phyloP scores from a whole-genome alignment of 2,888 invertebrate species.

The Platerodrilus igneus region DNA sequence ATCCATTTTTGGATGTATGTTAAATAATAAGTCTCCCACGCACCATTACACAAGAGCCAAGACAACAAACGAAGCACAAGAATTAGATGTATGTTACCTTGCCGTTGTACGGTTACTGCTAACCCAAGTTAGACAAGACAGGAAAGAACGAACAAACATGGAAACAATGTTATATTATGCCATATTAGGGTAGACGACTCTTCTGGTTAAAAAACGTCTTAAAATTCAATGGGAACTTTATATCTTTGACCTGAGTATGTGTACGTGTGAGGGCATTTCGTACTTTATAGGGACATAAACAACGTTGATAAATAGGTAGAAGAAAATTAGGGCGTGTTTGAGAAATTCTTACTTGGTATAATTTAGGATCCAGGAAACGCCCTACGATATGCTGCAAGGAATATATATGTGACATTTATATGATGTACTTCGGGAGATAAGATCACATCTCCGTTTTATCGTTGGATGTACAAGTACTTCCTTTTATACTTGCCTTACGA shows the following conservation, averaged over 20 bases:
- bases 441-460: too few species aligned
- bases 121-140: slow-evolving; percentile 20
- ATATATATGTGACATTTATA: too few species aligned
- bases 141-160: slow-evolving; percentile 27
- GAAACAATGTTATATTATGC: slow-evolving; percentile 40
- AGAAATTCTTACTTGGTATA: too few species aligned
- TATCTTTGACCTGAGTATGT: slow-evolving; percentile 3
- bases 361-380: too few species aligned
- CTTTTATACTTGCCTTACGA: too few species aligned
- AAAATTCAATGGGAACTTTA: slow-evolving; percentile 11
- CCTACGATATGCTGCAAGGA: too few species aligned
- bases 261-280: neutral
- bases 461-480: too few species aligned
- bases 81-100: slow-evolving; percentile 9
- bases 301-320: slow-evolving; percentile 4
- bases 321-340: slow-evolving; percentile 3
- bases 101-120: slow-evolving; percentile 10
- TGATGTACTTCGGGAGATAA: too few species aligned
- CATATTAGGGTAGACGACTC: slow-evolving; percentile 39
- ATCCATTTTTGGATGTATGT: slow-evolving; percentile 15
- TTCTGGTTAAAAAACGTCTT: slow-evolving; percentile 23
- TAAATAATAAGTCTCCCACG: slow-evolving; percentile 14
- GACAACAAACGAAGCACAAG: slow-evolving; percentile 8
- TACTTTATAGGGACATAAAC: slow-evolving; percentile 6
- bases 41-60: slow-evolving; percentile 16